Evolutionary conservation across 2,888 invertebrate genomes (phyloP).

Genomic region (Drosophila hamatofila): DNA sequence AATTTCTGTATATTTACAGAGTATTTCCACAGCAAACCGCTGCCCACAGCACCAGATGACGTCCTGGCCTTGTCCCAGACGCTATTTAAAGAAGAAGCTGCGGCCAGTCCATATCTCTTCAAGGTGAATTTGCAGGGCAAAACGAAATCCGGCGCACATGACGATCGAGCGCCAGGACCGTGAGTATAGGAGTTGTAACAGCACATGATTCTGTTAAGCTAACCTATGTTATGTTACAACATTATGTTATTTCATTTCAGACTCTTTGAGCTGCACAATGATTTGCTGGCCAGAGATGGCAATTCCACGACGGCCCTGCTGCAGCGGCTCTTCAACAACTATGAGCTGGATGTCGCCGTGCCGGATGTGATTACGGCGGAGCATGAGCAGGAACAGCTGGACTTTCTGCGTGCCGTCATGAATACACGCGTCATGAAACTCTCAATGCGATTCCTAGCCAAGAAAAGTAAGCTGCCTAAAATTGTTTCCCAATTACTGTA

Average conservation of each 20-base stretch:
- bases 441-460: constrained; percentile 72
- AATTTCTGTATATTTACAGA: constrained; percentile 47
- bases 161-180: constrained; percentile 77
- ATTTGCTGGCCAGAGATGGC: constrained; percentile 57
- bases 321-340: constrained; percentile 78
- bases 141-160: constrained; percentile 68
- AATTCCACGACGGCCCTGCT: constrained; percentile 73
- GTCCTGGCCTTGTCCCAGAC: constrained; percentile 64
- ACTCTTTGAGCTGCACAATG: constrained; percentile 72
- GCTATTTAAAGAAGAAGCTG: constrained; percentile 69
- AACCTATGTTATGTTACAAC: neutral
- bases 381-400: constrained; percentile 73
- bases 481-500: neutral
- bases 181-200: constrained; percentile 50
- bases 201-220: neutral
- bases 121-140: constrained; percentile 79
- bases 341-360: constrained; percentile 68
- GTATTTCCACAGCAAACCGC: constrained; percentile 75
- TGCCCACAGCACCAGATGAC: constrained; percentile 63
- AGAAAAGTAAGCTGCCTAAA: constrained; percentile 41
- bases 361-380: constrained; percentile 66
- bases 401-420: constrained; percentile 75
- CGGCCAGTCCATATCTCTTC: constrained; percentile 66
- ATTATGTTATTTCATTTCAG: constrained; percentile 36
- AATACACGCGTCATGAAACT: constrained; percentile 78